Conservation (phyloP, 2,888 invertebrate species). For the Pollenia griseotomentosa region DNA sequence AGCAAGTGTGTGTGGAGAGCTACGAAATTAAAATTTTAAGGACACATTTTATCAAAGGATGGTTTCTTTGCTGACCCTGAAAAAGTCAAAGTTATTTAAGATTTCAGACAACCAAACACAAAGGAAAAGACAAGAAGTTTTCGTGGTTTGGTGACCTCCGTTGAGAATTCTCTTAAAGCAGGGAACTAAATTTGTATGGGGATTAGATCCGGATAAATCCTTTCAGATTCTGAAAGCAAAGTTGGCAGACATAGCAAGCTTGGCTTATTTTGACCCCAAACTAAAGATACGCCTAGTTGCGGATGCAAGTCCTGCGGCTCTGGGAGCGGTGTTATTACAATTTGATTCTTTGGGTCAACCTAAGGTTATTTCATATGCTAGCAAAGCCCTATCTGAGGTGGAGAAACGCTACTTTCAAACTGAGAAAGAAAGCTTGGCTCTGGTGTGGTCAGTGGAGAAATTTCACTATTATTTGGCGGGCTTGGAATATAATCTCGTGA, state of each 20-base stretch:
- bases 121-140: conserved; percentile 79
- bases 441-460: conserved; percentile 69
- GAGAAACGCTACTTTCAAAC: conserved; percentile 71
- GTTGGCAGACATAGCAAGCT: conserved; percentile 68
- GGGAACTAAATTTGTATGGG: conserved; percentile 77
- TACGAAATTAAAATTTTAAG: conserved; percentile 59
- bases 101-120: conserved; percentile 75
- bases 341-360: conserved; percentile 1
- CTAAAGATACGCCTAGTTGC: conserved; percentile 78
- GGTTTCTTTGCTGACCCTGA: conserved; percentile 73
- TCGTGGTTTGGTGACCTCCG: conserved; percentile 77
- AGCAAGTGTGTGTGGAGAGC: conserved; percentile 75
- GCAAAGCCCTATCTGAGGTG: conserved; percentile 57
- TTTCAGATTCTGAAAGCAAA: conserved; percentile 76
- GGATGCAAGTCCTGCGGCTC: conserved; percentile 79
- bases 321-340: conserved; percentile 74
- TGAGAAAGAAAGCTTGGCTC: conserved; percentile 69
- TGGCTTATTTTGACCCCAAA: conserved; percentile 78
- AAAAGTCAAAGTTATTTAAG: conserved; percentile 73
- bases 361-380: conserved; percentile 69
- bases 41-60: conserved; percentile 63
- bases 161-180: conserved; percentile 76
- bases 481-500: conserved; percentile 45
- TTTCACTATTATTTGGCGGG: conserved; percentile 72
- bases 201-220: conserved; percentile 74